phyloP scores from a whole-genome alignment of 2,888 invertebrate species.

The Apamea sordens region DNA sequence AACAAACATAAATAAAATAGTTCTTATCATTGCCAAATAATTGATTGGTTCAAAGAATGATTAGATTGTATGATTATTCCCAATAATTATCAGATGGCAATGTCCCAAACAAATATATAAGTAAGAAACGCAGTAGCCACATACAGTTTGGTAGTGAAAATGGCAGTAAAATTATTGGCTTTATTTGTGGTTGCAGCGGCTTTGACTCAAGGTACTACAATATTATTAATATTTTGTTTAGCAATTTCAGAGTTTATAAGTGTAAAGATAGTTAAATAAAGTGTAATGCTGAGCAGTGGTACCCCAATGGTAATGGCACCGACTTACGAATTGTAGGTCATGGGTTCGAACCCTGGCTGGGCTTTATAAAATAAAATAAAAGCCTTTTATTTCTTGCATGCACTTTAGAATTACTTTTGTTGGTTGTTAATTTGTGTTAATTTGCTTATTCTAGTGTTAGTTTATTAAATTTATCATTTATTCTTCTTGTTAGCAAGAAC shows the following conservation, averaged over 20 bases:
- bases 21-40: background rate
- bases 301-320: too few species aligned
- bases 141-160: conserved; percentile 40
- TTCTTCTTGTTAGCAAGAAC: too few species aligned
- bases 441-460: too few species aligned
- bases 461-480: too few species aligned
- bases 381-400: too few species aligned
- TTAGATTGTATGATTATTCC: background rate
- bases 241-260: background rate
- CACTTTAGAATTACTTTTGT: too few species aligned
- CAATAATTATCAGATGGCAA: conserved; percentile 18
- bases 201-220: conserved; percentile 46
- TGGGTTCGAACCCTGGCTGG: too few species aligned
- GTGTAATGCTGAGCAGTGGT: too few species aligned
- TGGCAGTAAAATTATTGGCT: conserved; percentile 43
- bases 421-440: too few species aligned
- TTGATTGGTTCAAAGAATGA: background rate
- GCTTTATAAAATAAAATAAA: too few species aligned
- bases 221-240: background rate
- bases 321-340: too few species aligned
- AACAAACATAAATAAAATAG: background rate
- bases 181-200: conserved; percentile 44
- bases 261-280: background rate
- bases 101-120: conserved; percentile 26
- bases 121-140: background rate